Base-by-base conservation (phyloP, 1,140 invertebrate species). In the Lepidurus packardi region DNA sequence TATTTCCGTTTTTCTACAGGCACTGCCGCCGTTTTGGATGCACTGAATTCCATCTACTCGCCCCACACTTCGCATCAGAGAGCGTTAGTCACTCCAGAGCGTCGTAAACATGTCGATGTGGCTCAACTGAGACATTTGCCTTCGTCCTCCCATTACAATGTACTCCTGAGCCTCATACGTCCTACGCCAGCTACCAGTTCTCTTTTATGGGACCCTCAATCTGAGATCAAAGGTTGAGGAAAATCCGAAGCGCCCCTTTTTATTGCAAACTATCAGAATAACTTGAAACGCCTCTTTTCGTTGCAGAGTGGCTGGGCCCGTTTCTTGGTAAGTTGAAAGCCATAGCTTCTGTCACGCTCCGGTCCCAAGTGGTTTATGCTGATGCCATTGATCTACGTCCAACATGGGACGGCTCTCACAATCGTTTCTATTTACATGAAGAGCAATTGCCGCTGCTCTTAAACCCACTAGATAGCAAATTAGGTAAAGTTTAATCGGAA, bases 381-480 rank as follows among this genome's bases (percentile, higher is more conserved):
- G 86, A 93, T 3, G 89, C 93, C n/a, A 86, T 95, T 43, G 90
- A 92, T 43, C 90, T 92, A 1, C 87, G 87, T 73, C 88, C 90
- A 0, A 89, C 86, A 81, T 87, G 89, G 82, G 85, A 84, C 7
- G 84, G 83, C 41, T 83, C 86, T 43, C 86, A 86, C 0, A 85
- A 88, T 0, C 88, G 91, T 81, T 91, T 88, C 84, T 87, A 88
- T 42, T 81, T 93, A 74, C 84, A 89, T 78, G 88, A 92, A 83
- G 85, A 91, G 41, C 83, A 90, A 80, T 83, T 93, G 82, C 89
- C 91, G 65, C 88, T 91, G 80, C 85, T 93, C 73, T 90, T 94
- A 73, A 95, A 94, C 11, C 91, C 92, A 0, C 87, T 96, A 79
- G 94, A 96, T 82, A 92, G 91, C 79, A 94, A 95, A 87, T 85